Evolutionary conservation across 2,888 invertebrate species (phyloP).

Genomic region (Sinohyriopsis cumingii): DNA sequence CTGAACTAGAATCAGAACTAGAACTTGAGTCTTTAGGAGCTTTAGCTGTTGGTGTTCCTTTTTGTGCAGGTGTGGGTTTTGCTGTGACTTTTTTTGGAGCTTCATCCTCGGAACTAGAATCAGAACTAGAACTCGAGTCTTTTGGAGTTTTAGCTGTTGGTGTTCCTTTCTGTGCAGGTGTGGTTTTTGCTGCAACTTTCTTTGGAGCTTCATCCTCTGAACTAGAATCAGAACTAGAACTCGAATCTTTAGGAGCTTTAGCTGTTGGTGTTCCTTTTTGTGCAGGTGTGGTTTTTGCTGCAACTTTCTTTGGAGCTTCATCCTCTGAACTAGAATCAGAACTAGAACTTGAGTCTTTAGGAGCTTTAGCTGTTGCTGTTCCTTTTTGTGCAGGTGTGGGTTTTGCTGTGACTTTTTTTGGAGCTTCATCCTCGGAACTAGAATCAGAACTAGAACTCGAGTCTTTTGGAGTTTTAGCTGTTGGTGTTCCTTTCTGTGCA

Average conservation of each 20-base stretch:
- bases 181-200: slow-evolving; percentile 10
- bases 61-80: slow-evolving; percentile 21
- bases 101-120: slow-evolving; percentile 19
- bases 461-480: not conserved
- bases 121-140: slow-evolving; percentile 19
- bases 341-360: slow-evolving; percentile 11
- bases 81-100: slow-evolving; percentile 2
- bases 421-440: slow-evolving; percentile 28
- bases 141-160: slow-evolving; percentile 16
- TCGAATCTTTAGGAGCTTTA: too few relatives aligned
- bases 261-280: not conserved
- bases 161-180: slow-evolving; percentile 11
- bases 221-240: slow-evolving; percentile 31
- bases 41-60: slow-evolving; percentile 23
- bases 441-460: slow-evolving; percentile 5
- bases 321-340: slow-evolving; percentile 7
- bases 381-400: slow-evolving; percentile 7
- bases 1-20: slow-evolving; percentile 24
- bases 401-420: slow-evolving; percentile 6
- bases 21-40: slow-evolving; percentile 16
- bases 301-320: slow-evolving; percentile 4
- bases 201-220: slow-evolving; percentile 19
- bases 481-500: slow-evolving; percentile 21
- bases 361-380: not conserved
- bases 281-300: slow-evolving; percentile 14